Base-by-base conservation (phyloP, 2,113 vertebrate genomes). In the Cnemophilus loriae region DNA sequence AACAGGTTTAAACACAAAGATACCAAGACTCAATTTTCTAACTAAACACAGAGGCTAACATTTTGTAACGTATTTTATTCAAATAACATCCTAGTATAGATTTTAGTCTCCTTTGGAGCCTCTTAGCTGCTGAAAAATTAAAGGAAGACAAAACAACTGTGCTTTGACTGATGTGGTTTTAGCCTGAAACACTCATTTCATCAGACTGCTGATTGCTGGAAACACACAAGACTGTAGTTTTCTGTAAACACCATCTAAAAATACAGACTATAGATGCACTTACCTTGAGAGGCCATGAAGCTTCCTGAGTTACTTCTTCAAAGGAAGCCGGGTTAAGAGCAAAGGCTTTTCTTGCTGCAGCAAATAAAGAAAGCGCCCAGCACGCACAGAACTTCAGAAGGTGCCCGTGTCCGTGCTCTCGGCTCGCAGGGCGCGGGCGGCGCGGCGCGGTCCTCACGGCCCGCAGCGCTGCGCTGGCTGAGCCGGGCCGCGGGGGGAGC, bases 241-340 rank as follows among this genome's bases (percentile, higher is more conserved):
- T 96, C 85, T 94, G 76, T 92, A 92, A 90, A 92, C 81, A 85
- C 50, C 41, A 87, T 84, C 75, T 76, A 92, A 97, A 97, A 95
- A 96, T 92, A 92, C 42, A 93, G 94, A 53, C 85, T 96, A 68
- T 50, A 92, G 91, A 93, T 96, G 83, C 77, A 91, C 98, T 98
- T 98, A 98, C 98, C 98, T 98, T 97, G 97, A 94, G 97, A 98
- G 93, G 97, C 97, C 98, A 98, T 98, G 97, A 93, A 95, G 97
- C 95, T 96, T 94, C 97, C 97, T 57, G 96, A 97, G 93, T 90
- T 96, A 94, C 95, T 93, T 97, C 97, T 98, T 98, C 97, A 98
- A 98, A 98, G 97, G 87, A 85, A 97, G 93, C 92, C 94, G 93
- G 96, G 96, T 98, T 97, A 96, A 97, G 97, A 98, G 96, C 86